Evolutionary conservation across 1,140 invertebrate species (phyloP), one percentile per base, ranked within the genome.

Genomic region (Sipha flava): DNA sequence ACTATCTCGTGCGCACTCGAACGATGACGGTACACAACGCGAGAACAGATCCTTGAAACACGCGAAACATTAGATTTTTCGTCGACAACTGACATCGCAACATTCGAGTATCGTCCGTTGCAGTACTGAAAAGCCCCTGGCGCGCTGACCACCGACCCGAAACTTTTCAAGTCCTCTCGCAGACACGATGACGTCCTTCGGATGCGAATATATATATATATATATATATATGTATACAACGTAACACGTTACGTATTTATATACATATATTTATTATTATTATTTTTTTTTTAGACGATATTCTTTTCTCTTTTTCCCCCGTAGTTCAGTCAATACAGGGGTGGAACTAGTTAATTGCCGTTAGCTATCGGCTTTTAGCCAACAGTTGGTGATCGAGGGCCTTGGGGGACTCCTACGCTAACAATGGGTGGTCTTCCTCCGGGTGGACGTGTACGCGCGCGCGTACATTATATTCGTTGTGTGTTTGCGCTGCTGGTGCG

Each of bases 301-400:
- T 70, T 70, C 64, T n/a, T 9, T 66, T 43, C 6, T 12, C 59
- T 40, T 57, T 43, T 57, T 23, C 12, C 4, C 40, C 31, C 52
- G 10, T 14, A 29, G 12, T 9, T 18, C 52, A 34, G 34, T 77
- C 73, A 45, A 72, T 75, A 75, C 49, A 26, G 18, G 73, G 73
- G 52, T 57, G 52, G 34, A 59, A 77, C 40, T 59, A 43, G 73
- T 77, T 77, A 77, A 77, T 77, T 77, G 73, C 73, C 73, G 47
- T 75, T 54, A 75, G 72, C 72, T 75, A 77, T 77, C 73, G 73
- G 73, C 72, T 57, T 75, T 75, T 75, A 23, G 72, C 73, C 73
- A 77, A 77, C 73, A 77, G 73, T 77, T 77, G 73, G 73, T 26
- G 73, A 54, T 23, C 23, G 21, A 59, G 73, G 34, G 73, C 73